Base-by-base conservation (phyloP, 1,140 invertebrate species). In the Drepana arcuata region DNA sequence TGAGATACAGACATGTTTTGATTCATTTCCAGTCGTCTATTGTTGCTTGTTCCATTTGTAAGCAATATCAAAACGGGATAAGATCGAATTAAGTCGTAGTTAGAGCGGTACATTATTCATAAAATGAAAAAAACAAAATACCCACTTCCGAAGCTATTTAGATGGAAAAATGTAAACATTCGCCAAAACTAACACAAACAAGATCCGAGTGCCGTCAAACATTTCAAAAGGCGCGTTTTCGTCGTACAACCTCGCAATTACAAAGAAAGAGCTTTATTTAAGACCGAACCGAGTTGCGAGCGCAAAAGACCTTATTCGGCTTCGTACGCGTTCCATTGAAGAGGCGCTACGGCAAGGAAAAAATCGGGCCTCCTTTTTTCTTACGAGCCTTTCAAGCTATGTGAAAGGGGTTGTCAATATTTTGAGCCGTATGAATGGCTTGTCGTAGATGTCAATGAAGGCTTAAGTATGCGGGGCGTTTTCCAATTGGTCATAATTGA, bases 351-450 rank as follows among this genome's bases (percentile, higher is more conserved):
- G n/a, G 51, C 59, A 64, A 66, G 61, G 59, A 48, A 48, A 61
- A 71, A 72, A 72, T 71, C 67, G 55, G 68, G 66, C 42, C 48
- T 58, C 52, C 58, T 58, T 58, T 70, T 72, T 72, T 71, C 55
- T 70, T 61, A 62, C 50, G 39, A 64, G 58, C 72, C 63, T 73
- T 75, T 73, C 65, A 71, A 49, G 36, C 28, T 48, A 40, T 31
- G 31, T 77, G 65, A 77, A 77, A 64, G 65, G 54, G 67, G 69
- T 69, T 75, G 73, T 78, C 71, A 78, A 78, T 78, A 78, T 78
- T 78, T 78, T 78, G 64, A 75, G 67, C 68, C 60, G 37, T 56
- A 54, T 78, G 73, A 78, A 78, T 75, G 60, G 61, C 43, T 36
- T 60, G 64, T 58, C 51, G 69, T 58, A 44, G 67, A 70, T 72